A percentile compares a stretch with the other conserved stretches of the same genome.
Conservation (phyloP, 2,888 invertebrate species). For the Melanargia galathea region DNA sequence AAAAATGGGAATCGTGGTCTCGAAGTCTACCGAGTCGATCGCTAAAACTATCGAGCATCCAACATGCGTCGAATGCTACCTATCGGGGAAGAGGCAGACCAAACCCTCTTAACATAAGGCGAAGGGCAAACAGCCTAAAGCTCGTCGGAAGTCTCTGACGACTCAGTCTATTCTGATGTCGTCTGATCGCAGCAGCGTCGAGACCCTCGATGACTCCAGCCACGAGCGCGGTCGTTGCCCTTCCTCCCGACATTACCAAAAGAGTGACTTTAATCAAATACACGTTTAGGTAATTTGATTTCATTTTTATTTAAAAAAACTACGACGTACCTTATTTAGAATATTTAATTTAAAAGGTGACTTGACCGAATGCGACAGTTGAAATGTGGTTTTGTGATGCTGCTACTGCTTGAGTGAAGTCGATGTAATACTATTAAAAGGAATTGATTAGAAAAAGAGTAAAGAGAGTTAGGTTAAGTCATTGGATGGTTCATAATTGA, state of each 20-base stretch:
- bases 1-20: constrained; percentile 81
- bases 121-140: constrained; percentile 84
- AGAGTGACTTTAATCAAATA: constrained; percentile 79
- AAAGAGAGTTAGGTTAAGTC: constrained; percentile 41
- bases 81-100: constrained; percentile 83
- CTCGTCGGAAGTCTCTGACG: constrained; percentile 65
- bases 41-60: constrained; percentile 84
- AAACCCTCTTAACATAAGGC: constrained; percentile 86
- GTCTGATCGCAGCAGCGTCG: constrained; percentile 74
- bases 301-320: constrained; percentile 15
- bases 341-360: constrained; percentile 25
- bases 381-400: constrained; percentile 11
- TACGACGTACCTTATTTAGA: constrained; percentile 30
- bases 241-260: constrained; percentile 58
- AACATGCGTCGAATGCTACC: constrained; percentile 88
- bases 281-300: constrained; percentile 78
- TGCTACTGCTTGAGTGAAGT: constrained; percentile 25
- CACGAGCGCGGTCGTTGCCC: constrained; percentile 64
- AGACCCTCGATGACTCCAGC: constrained; percentile 66
- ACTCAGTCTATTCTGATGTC: constrained; percentile 66
- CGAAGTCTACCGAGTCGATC: constrained; percentile 80
- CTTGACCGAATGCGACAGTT: constrained; percentile 27
- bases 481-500: constrained; percentile 43
- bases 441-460: constrained; percentile 62
- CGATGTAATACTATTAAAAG: constrained; percentile 46